These are phyloP conservation scores for Pelobates fuscus DNA, from an alignment of 2,113 vertebrate genomes.

Conservation along the genomic window DNA sequence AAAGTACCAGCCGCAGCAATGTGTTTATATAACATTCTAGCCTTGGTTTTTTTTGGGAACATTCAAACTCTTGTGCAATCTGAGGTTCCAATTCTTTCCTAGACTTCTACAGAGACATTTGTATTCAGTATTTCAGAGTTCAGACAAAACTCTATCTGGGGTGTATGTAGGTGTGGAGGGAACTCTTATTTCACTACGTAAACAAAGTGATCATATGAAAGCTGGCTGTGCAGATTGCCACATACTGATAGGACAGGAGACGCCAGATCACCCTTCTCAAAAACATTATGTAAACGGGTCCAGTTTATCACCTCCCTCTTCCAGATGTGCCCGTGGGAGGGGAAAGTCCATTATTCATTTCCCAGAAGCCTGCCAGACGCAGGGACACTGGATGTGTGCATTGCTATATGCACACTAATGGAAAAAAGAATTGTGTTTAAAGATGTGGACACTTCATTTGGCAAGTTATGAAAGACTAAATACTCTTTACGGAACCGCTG, in stretches of 20 bases:
- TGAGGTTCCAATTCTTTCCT: too few relatives aligned
- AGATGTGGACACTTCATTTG: too few relatives aligned
- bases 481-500: too few relatives aligned
- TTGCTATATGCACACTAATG: not conserved
- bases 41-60: too few relatives aligned
- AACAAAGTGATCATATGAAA: constrained; percentile 45
- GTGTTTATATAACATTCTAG: too few relatives aligned
- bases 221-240: constrained; percentile 43
- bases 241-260: constrained; percentile 29
- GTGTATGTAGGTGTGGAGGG: not conserved
- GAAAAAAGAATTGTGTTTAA: not conserved
- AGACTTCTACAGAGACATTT: too few relatives aligned
- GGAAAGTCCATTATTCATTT: constrained; percentile 2
- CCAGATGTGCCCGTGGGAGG: constrained; percentile 42
- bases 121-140: too few relatives aligned
- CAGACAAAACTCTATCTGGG: not conserved
- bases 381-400: not conserved
- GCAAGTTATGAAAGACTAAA: too few relatives aligned
- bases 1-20: too few relatives aligned
- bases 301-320: constrained; percentile 33
- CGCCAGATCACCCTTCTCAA: constrained; percentile 32
- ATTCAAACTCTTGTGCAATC: too few relatives aligned
- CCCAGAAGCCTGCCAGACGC: not conserved
- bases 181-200: constrained; percentile 15
- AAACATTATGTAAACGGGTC: constrained; percentile 43